Percentiles rank a stretch among this genome's conserved stretches.
These are phyloP conservation scores for Galemys pyrenaicus DNA, from an alignment of 2,113 vertebrate genomes.

Conservation along the genomic window DNA sequence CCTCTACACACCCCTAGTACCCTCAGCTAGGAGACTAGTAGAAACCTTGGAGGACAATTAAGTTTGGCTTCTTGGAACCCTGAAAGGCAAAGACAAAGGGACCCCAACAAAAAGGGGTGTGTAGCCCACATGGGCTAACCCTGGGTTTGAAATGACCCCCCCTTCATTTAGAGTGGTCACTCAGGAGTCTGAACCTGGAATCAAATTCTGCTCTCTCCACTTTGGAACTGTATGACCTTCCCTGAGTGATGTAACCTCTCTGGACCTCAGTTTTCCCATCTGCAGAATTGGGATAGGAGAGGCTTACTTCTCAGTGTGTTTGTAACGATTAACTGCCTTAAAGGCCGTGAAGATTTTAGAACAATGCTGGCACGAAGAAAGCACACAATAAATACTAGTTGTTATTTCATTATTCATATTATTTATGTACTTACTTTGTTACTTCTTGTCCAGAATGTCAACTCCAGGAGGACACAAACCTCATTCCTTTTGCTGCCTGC, in stretches of 20 bases:
- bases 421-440: neutral
- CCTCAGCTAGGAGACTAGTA: neutral
- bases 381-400: neutral
- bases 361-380: neutral
- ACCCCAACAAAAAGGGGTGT: neutral
- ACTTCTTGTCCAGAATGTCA: neutral
- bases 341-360: neutral
- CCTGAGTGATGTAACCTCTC: neutral
- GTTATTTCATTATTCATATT: neutral
- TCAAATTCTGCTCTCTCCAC: neutral
- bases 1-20: neutral
- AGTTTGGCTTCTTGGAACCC: neutral
- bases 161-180: neutral
- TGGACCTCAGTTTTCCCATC: neutral
- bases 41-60: neutral
- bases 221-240: neutral
- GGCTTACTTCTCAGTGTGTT: neutral
- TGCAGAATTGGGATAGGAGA: neutral
- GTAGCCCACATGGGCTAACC: neutral
- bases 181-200: neutral
- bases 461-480: neutral
- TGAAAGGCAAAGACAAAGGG: neutral
- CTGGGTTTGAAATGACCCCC: neutral
- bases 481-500: neutral
- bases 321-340: neutral